Conservation (phyloP, 2,113 vertebrate species). For the Anolis sagrei region DNA sequence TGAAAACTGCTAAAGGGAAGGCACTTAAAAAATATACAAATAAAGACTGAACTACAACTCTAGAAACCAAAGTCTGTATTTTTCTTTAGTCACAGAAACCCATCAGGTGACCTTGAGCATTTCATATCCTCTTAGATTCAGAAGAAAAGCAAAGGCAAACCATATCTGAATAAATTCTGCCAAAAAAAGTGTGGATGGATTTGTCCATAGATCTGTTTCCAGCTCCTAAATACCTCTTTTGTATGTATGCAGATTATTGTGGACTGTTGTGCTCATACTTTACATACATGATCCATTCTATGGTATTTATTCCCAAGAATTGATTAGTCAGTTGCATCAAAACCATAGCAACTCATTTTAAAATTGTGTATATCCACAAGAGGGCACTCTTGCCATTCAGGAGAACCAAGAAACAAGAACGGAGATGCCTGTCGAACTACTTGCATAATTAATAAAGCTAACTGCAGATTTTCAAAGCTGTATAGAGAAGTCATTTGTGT, state of each 20-base stretch:
- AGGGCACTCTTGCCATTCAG: conserved; percentile 52
- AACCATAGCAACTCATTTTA: accelerated
- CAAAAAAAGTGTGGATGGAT: neutral
- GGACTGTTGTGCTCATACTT: neutral
- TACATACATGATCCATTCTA: neutral
- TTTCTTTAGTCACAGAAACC: too few species aligned
- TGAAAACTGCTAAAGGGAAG: neutral
- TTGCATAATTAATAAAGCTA: neutral
- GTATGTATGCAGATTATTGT: neutral
- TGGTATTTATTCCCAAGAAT: neutral
- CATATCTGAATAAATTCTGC: too few species aligned
- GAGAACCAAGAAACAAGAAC: neutral
- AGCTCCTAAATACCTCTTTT: neutral
- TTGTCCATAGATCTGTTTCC: neutral
- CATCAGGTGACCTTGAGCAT: too few species aligned
- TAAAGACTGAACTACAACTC: too few species aligned
- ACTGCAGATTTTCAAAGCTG: neutral
- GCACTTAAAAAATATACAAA: too few species aligned
- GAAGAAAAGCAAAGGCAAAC: too few species aligned
- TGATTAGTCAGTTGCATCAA: neutral
- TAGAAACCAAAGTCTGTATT: too few species aligned
- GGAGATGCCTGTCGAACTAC: neutral
- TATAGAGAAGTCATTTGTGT: neutral
- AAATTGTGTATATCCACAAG: conserved; percentile 27
- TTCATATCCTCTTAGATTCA: too few species aligned